Conservation (phyloP, 2,113 vertebrate species). For the Oophaga pumilio region DNA sequence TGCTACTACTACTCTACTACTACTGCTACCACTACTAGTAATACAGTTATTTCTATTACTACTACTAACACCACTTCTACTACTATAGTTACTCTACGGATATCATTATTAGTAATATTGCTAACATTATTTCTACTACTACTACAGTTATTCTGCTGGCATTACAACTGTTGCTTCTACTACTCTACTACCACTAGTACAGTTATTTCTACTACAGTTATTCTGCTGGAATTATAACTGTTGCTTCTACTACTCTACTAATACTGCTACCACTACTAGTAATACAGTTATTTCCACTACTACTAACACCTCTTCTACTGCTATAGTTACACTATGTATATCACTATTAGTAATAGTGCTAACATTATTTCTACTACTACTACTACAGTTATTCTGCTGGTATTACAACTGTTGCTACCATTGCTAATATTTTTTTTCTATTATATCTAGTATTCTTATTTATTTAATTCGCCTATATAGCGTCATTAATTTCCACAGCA, state of each 20-base stretch:
- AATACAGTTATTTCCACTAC: background rate
- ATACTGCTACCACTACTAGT: background rate
- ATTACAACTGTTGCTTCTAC: background rate
- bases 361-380: too few species aligned
- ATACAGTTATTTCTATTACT: too few species aligned
- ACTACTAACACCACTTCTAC: too few species aligned
- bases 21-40: too few species aligned
- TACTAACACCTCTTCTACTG: too few species aligned
- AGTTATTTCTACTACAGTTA: background rate
- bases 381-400: background rate
- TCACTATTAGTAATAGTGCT: too few species aligned
- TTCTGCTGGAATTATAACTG: too few species aligned
- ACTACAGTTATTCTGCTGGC: background rate
- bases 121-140: background rate
- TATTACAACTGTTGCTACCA: background rate
- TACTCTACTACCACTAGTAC: background rate
- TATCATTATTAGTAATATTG: background rate
- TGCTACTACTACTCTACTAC: background rate
- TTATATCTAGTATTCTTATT: too few species aligned
- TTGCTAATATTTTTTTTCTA: too few species aligned
- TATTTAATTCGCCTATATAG: too few species aligned
- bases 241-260: background rate
- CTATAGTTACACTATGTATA: too few species aligned
- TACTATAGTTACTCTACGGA: background rate
- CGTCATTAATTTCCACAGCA: too few species aligned